Base-by-base conservation (phyloP, 2,113 vertebrate species). In the Cricetomys ansorgei region DNA sequence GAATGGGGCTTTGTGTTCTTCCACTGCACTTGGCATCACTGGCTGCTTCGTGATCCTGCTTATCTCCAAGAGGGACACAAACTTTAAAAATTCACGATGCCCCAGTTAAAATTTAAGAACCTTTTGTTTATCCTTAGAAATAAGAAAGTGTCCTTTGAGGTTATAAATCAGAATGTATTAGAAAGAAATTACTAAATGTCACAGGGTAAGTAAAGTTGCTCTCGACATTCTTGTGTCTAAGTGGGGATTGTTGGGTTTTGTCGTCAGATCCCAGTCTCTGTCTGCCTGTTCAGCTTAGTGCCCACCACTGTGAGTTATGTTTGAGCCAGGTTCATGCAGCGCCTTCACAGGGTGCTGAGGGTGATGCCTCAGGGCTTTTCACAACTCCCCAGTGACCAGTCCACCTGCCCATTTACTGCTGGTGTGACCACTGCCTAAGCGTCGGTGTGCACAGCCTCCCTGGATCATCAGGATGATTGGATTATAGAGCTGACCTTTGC, bases 211-310 rank as follows among this genome's bases (percentile, higher is more conserved):
- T 62, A 57, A 9, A 34, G n/a, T 95, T 92, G 67, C 88, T 53
- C 92, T 79, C 73, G 75, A 93, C 80, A 64, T 59, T n/a, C 81
- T 93, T 62, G 13, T n/a, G 7, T 95, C 43, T 91, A 94, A 89
- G 79, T 57, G 21, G 37, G 45, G 16, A 31, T 64, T 77, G 81
- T n/a, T 79, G 69, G 64, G 25, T 91, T 96, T 83, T 80, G 27
- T 93, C 59, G 91, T 67, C 91, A 57, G 73, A 62, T 75, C n/a
- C 31, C 7, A n/a, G 64, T 85, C n/a, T 69, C 13, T 48, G 86
- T 77, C 40, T 89, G 59, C 10, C 34, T 64, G 85, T 73, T 65
- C 40, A 21, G 27, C 81, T 34, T 5, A 48, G 59, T 34, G 10
- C 34, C 81, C 50, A n/a, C 4, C 13, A 43, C 75, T 73, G 48